Base-by-base conservation (phyloP, 1,140 invertebrate genomes). In the Cotesia glomerata region DNA sequence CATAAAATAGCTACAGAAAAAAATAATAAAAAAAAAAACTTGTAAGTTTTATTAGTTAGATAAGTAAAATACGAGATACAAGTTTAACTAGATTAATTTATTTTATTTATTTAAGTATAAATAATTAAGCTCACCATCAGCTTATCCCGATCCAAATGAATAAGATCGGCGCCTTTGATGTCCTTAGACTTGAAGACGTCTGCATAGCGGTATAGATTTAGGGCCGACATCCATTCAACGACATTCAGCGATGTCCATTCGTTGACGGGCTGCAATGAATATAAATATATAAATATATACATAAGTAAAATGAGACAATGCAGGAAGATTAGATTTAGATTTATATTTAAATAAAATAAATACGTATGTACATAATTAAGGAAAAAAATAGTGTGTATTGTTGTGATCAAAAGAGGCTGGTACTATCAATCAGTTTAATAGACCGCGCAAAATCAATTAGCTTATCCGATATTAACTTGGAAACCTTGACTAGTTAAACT, bases 201-300 rank as follows among this genome's bases (percentile, higher is more conserved):
- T 73, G 89, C 90, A 88, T 93, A 93, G 65, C 90, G 88, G 78
- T 92, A 92, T 35, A 93, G 85, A 83, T 93, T 93, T 65, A 93
- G 78, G 45, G 91, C 90, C 71, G 92, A 91, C 92, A 93, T 93
- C 92, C 92, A 93, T 85, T 93, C 92, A 71, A 92, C 88, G 14
- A 94, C 92, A 83, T 93, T 90, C 49, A 88, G 81, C 69, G 90
- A 89, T 34, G 90, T 90, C 92, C 93, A 94, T 82, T 92, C 90
- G 76, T 85, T 87, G 72, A 93, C 87, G 35, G 91, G 90, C 92
- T 93, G 87, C 7, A 89, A 88, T 77, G 75, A 69, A 79, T 78
- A 75, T 51, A 73, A 72, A 45, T 54, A 56, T n/a, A 59, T 13
- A 52, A 26, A n/a, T 16, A 62, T 61, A 16, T 26, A 26, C 26